Percentiles rank a stretch among this genome's conserved stretches.
These are phyloP conservation scores for Drosophila punjabiensis DNA, from an alignment of 1,140 invertebrate genomes.

Conservation along the genomic window DNA sequence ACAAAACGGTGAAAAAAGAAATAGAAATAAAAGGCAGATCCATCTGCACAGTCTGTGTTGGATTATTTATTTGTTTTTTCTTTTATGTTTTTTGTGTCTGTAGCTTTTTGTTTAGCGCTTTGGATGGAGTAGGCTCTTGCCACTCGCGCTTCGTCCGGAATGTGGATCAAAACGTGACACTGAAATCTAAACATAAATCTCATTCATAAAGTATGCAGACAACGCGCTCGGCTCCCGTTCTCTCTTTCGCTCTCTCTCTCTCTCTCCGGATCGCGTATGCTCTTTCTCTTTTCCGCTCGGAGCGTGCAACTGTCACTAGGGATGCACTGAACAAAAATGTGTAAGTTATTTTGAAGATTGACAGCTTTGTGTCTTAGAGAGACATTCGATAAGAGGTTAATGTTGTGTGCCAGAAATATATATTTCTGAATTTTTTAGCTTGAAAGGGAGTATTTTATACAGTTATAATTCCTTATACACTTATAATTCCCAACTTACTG, in stretches of 20 bases:
- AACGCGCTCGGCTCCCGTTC: constrained; percentile 16
- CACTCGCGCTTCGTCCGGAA: constrained; percentile 44
- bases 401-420: too few species aligned
- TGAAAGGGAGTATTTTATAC: too few species aligned
- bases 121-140: constrained; percentile 1
- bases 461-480: too few species aligned
- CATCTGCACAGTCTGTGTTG: constrained; percentile 11
- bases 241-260: neutral
- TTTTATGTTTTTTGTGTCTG: neutral
- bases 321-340: neutral
- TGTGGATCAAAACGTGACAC: constrained; percentile 81
- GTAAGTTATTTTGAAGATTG: too few species aligned
- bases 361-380: too few species aligned
- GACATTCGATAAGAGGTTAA: too few species aligned
- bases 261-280: neutral
- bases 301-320: constrained; percentile 36
- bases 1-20: neutral
- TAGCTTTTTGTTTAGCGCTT: constrained; percentile 8
- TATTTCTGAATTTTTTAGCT: too few species aligned
- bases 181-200: constrained; percentile 80
- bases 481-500: too few species aligned
- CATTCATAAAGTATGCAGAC: constrained; percentile 76
- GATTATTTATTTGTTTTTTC: constrained; percentile 12
- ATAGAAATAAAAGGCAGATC: neutral
- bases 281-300: neutral